Evolutionary conservation across 2,888 invertebrate species (phyloP).

Genomic region (Dynastes tityus): DNA sequence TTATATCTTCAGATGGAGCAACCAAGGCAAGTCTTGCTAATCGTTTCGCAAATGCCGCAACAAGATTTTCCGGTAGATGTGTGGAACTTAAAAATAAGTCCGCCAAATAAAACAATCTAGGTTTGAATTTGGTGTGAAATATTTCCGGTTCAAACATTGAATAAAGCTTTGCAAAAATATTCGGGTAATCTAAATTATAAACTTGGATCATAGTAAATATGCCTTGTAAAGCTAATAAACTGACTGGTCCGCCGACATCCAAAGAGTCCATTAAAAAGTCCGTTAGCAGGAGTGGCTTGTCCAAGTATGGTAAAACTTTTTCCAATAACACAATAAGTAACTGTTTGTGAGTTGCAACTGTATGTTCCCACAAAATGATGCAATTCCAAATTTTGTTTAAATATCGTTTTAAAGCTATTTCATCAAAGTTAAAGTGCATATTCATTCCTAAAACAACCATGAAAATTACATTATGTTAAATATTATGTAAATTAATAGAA

Average conservation of each 20-base stretch:
- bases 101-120: constrained; percentile 89
- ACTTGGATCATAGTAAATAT: constrained; percentile 87
- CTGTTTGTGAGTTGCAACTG: constrained; percentile 81
- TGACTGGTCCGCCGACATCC: constrained; percentile 89
- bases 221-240: constrained; percentile 92
- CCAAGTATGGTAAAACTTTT: constrained; percentile 84
- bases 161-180: constrained; percentile 96
- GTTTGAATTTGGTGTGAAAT: constrained; percentile 92
- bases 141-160: constrained; percentile 93
- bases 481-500: background rate
- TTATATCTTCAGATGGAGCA: constrained; percentile 86
- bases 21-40: constrained; percentile 87
- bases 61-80: constrained; percentile 92
- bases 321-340: constrained; percentile 88
- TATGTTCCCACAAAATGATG: constrained; percentile 83
- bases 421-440: constrained; percentile 76
- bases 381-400: constrained; percentile 85
- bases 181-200: constrained; percentile 95
- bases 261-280: constrained; percentile 94
- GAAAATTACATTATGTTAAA: too few relatives aligned
- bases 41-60: constrained; percentile 95
- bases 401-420: constrained; percentile 71
- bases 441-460: constrained; percentile 44
- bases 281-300: constrained; percentile 87
- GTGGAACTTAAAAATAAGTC: constrained; percentile 95